These are phyloP conservation scores for Nymphalis io DNA, from an alignment of 1,140 invertebrate genomes.

Conservation along the genomic window DNA sequence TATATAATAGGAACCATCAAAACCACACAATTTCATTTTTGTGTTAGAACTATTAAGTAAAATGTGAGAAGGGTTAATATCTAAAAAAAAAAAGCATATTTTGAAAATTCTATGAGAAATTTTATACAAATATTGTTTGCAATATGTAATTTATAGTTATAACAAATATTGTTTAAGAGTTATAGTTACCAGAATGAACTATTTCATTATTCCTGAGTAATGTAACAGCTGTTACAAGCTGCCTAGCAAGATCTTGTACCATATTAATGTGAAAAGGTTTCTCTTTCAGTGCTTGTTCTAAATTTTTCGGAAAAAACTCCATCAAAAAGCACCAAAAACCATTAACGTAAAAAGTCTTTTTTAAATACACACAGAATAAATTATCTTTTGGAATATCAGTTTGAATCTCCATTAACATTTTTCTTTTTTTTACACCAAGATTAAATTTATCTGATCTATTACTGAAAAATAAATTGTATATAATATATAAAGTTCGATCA, in stretches of 20 bases:
- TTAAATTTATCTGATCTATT: slow-evolving; percentile 8
- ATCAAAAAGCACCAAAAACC: slow-evolving; percentile 48
- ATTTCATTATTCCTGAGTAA: slow-evolving; percentile 48
- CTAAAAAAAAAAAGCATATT: slow-evolving; percentile 50
- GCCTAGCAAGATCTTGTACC: slow-evolving; percentile 49
- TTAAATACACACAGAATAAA: slow-evolving; percentile 36
- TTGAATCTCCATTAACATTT: slow-evolving; percentile 44
- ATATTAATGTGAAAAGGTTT: slow-evolving; percentile 47
- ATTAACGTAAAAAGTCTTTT: slow-evolving; percentile 33
- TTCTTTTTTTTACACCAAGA: slow-evolving; percentile 16
- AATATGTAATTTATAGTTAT: no score
- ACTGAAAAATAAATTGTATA: background rate
- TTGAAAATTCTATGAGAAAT: no score
- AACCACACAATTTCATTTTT: slow-evolving; percentile 55
- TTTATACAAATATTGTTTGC: slow-evolving; percentile 4
- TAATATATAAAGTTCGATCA: background rate
- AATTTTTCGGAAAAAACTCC: slow-evolving; percentile 54
- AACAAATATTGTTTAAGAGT: slow-evolving; percentile 6
- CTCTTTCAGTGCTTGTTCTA: slow-evolving; percentile 41
- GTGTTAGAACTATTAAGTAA: slow-evolving; percentile 42
- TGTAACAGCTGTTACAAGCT: slow-evolving; percentile 49
- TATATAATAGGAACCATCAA: slow-evolving; percentile 44
- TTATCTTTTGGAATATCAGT: slow-evolving; percentile 37
- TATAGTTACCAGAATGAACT: slow-evolving; percentile 51
- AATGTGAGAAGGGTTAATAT: slow-evolving; percentile 62